Evolutionary conservation across 1,140 invertebrate genomes (phyloP).

Genomic region (Vollenhovia emeryi): DNA sequence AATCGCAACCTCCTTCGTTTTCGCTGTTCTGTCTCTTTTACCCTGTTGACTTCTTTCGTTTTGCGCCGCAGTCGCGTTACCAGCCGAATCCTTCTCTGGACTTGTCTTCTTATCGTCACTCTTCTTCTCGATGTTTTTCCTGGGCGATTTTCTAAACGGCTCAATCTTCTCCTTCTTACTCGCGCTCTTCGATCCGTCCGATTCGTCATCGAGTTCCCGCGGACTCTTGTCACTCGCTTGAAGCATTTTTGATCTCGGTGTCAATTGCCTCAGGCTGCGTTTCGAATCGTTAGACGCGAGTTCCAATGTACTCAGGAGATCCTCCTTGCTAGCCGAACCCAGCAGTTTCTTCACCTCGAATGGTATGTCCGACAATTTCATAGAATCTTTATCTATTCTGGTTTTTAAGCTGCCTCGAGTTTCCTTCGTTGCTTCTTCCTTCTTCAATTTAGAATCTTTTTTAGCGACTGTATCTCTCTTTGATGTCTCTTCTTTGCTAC

Average conservation of each 20-base stretch:
- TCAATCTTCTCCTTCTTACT: conserved; percentile 58
- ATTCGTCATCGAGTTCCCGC: conserved; percentile 12
- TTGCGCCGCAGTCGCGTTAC: neutral
- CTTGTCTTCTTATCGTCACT: conserved; percentile 47
- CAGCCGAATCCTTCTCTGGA: conserved; percentile 2
- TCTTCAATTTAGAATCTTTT: conserved; percentile 41
- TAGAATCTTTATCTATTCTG: neutral
- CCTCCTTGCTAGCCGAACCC: conserved; percentile 59
- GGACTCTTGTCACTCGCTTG: neutral
- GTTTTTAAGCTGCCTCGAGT: conserved; percentile 57
- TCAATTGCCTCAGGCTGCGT: conserved; percentile 48
- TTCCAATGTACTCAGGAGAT: conserved; percentile 63
- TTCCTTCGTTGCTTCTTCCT: conserved; percentile 48
- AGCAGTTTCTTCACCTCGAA: conserved; percentile 75
- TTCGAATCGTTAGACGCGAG: conserved; percentile 55
- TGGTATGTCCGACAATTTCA: conserved; percentile 56
- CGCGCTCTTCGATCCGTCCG: neutral
- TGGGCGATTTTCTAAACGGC: conserved; percentile 72
- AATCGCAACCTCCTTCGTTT: neutral
- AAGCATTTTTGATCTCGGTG: conserved; percentile 75
- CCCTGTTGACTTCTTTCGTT: conserved; percentile 17
- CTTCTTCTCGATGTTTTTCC: conserved; percentile 74
- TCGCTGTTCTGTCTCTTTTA: conserved; percentile 1
- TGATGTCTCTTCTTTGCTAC: conserved; percentile 28
- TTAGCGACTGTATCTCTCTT: neutral